Conservation (phyloP, 2,113 vertebrate genomes). For the Chitala chitala region DNA sequence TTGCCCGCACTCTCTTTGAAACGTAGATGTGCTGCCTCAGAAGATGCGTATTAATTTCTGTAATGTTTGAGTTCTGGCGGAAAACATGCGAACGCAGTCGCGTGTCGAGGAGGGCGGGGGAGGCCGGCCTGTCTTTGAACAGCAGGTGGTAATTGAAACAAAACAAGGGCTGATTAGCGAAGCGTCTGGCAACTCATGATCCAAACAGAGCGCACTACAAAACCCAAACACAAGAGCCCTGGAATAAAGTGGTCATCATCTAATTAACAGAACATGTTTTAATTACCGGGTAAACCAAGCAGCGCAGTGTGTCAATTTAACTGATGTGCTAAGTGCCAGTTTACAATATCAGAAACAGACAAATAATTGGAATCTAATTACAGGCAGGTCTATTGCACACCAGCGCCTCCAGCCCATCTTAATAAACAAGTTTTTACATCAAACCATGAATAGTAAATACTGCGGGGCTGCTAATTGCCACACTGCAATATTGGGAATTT, state of each 20-base stretch:
- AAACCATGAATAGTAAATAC: conserved; percentile 99
- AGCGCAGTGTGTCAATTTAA: conserved; percentile 98
- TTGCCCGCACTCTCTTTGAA: conserved; percentile 81
- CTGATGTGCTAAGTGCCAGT: conserved; percentile 99
- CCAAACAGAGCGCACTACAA: conserved; percentile 90
- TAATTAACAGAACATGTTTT: conserved; percentile 99
- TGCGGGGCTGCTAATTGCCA: conserved; percentile 94
- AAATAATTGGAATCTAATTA: conserved; percentile 99
- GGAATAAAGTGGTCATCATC: conserved; percentile 99
- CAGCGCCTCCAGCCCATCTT: conserved; percentile 96
- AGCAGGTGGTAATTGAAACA: conserved; percentile 99
- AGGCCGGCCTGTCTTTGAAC: conserved; percentile 91
- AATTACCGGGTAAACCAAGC: conserved; percentile 99
- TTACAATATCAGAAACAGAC: conserved; percentile 99
- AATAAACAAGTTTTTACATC: conserved; percentile 99
- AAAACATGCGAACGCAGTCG: conserved; percentile 79
- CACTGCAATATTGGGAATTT: conserved; percentile 89
- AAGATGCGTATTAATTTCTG: conserved; percentile 82
- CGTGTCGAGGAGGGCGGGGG: conserved; percentile 70
- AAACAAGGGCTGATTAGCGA: conserved; percentile 99
- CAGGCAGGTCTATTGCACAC: conserved; percentile 98
- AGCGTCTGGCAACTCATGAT: conserved; percentile 98
- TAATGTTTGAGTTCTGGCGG: conserved; percentile 79
- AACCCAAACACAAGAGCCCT: conserved; percentile 97
- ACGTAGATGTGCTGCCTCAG: conserved; percentile 70